phyloP scores from a whole-genome alignment of 2,113 vertebrate genomes.

The Ictalurus furcatus region DNA sequence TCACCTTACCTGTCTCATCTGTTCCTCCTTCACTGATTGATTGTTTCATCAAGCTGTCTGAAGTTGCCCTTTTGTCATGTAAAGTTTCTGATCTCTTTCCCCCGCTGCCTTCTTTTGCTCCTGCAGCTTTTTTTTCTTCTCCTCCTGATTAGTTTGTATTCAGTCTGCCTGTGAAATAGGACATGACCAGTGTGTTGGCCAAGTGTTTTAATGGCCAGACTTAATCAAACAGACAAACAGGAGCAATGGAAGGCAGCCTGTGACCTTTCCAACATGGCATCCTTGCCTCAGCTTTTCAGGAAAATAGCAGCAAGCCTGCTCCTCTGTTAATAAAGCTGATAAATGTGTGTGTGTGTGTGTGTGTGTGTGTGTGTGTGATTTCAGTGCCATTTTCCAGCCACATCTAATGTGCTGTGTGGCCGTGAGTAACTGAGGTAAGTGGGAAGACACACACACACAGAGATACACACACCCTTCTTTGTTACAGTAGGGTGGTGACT shows the following conservation, averaged over 20 bases:
- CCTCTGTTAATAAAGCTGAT: conserved; percentile 56
- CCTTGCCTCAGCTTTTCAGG: conserved; percentile 46
- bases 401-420: conserved; percentile 46
- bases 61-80: conserved; percentile 52
- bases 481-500: conserved; percentile 17
- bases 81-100: conserved; percentile 54
- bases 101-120: not conserved
- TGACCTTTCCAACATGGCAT: conserved; percentile 71
- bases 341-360: conserved; percentile 38
- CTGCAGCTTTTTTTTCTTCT: conserved; percentile 22
- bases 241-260: conserved; percentile 58
- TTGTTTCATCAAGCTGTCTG: conserved; percentile 50
- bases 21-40: conserved; percentile 60
- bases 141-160: conserved; percentile 69
- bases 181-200: conserved; percentile 45
- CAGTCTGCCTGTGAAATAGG: conserved; percentile 60
- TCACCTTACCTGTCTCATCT: conserved; percentile 47
- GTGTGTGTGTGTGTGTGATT: conserved; percentile 5
- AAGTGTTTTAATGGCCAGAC: conserved; percentile 71
- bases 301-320: conserved; percentile 65
- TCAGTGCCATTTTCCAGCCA: conserved; percentile 41
- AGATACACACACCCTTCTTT: conserved; percentile 3
- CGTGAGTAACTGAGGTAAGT: conserved; percentile 47
- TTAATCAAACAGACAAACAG: conserved; percentile 75
- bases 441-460: not conserved